phyloP scores from a whole-genome alignment of 2,888 invertebrate species.

The Glaucopsyche alexis region DNA sequence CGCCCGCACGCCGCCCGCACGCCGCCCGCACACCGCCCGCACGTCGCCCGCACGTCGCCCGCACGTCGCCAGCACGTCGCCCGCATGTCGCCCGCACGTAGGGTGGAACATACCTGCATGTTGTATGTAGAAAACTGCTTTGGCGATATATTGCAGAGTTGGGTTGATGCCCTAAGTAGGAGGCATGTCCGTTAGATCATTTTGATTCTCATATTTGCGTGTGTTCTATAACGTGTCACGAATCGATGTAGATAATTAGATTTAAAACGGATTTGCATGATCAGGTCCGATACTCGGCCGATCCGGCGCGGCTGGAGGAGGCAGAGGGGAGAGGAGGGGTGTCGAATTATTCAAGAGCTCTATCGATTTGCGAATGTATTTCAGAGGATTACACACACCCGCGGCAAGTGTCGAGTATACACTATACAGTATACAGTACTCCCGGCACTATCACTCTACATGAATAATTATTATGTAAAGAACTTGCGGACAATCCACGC shows the following conservation, averaged over 20 bases:
- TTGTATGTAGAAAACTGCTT: too few species aligned
- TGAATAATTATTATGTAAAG: not conserved
- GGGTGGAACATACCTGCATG: not conserved
- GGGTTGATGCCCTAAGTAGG: too few species aligned
- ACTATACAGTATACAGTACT: too few species aligned
- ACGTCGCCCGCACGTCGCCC: too few species aligned
- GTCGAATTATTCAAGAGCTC: constrained; percentile 4
- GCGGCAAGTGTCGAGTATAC: not conserved
- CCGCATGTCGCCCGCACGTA: too few species aligned
- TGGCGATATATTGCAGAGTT: too few species aligned
- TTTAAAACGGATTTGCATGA: not conserved
- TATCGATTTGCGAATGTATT: not conserved
- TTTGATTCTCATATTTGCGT: not conserved
- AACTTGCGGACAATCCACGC: too few species aligned
- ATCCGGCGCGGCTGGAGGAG: not conserved
- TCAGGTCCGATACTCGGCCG: not conserved
- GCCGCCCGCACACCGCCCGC: too few species aligned
- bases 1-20: too few species aligned
- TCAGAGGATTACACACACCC: not conserved
- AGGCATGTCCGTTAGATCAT: not conserved
- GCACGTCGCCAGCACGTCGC: too few species aligned
- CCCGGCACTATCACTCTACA: not conserved
- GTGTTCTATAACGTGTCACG: not conserved
- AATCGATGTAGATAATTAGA: not conserved
- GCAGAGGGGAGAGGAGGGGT: not conserved